phyloP scores from a whole-genome alignment of 64 coral and sea anemone species.

The Pocillopora damicornis region DNA sequence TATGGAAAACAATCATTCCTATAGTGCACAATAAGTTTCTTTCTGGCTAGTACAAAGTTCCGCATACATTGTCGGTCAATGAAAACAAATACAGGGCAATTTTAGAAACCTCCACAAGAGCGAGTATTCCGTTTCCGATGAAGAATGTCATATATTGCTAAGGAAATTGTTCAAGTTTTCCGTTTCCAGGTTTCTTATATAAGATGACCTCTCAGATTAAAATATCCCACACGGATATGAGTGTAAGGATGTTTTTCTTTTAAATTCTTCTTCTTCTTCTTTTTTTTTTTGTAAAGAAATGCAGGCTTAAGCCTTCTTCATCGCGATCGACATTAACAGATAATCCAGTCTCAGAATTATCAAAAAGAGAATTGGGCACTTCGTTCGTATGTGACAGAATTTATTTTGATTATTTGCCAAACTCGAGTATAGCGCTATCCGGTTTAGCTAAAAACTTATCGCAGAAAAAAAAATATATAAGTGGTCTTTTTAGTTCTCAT shows the following conservation, averaged over 20 bases:
- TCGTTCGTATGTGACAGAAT: background rate
- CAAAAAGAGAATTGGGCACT: background rate
- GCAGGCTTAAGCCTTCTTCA: too few relatives aligned
- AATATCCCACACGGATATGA: too few relatives aligned
- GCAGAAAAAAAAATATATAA: background rate
- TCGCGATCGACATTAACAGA: too few relatives aligned
- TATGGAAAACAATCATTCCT: constrained; percentile 16
- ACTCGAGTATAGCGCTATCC: background rate
- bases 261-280: too few relatives aligned
- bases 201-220: background rate
- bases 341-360: too few relatives aligned
- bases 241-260: too few relatives aligned
- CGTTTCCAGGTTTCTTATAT: background rate
- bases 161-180: too few relatives aligned
- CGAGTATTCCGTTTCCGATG: constrained; percentile 19
- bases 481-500: background rate
- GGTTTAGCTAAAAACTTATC: background rate
- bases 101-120: background rate
- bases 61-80: constrained; percentile 26
- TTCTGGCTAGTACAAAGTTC: constrained; percentile 32
- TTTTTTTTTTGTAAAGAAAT: too few relatives aligned
- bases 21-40: constrained; percentile 29
- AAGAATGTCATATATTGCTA: too few relatives aligned
- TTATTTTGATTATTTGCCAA: background rate
- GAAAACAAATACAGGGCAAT: background rate